Conservation (phyloP, 1,140 invertebrate genomes). For the Heliconius congener region DNA sequence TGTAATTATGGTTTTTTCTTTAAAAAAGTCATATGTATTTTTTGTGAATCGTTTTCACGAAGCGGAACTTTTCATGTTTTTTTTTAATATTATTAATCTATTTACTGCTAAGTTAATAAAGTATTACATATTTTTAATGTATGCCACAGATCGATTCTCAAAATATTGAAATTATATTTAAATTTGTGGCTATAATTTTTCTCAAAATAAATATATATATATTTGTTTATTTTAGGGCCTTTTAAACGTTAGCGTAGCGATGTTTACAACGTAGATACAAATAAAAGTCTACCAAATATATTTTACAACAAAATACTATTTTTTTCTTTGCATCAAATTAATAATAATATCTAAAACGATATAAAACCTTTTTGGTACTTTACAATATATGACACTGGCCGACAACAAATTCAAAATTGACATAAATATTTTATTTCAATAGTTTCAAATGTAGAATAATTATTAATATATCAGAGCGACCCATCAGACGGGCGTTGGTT, state of each 20-base stretch:
- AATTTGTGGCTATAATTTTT: not conserved
- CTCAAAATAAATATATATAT: not conserved
- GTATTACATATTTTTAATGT: not conserved
- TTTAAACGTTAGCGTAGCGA: too few species aligned
- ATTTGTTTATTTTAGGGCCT: too few species aligned
- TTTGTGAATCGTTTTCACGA: not conserved
- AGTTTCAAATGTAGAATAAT: constrained; percentile 19
- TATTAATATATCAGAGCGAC: constrained; percentile 53
- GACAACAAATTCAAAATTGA: constrained; percentile 28
- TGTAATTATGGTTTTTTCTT: not conserved
- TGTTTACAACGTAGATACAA: too few species aligned
- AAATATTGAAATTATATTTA: not conserved
- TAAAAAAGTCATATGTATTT: not conserved
- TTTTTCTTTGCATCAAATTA: not conserved
- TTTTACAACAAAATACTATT: not conserved
- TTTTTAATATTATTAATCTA: too few species aligned
- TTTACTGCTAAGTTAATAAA: too few species aligned
- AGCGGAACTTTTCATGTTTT: not conserved
- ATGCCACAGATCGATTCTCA: not conserved
- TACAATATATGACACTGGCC: not conserved
- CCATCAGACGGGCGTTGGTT: constrained; percentile 60
- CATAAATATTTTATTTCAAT: constrained; percentile 17
- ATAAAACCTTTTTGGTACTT: not conserved
- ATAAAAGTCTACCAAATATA: too few species aligned
- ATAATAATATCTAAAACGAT: not conserved